phyloP scores from a whole-genome alignment of 2,888 invertebrate species.

The Tipula confusa region DNA sequence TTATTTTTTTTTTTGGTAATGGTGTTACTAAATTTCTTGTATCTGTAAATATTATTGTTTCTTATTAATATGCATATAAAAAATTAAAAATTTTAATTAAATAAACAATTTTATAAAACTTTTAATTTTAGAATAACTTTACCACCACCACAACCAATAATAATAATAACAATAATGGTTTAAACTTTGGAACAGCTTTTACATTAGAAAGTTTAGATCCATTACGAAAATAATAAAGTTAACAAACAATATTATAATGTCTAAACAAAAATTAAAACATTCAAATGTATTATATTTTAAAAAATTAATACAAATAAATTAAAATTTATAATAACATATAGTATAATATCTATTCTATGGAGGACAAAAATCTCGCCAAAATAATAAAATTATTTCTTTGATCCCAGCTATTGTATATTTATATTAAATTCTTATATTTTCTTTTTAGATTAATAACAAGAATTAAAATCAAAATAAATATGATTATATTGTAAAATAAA shows the following conservation, averaged over 20 bases:
- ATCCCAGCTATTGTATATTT: slow-evolving; percentile 8
- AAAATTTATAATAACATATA: background rate
- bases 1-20: background rate
- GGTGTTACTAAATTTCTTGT: background rate
- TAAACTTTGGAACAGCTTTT: slow-evolving; percentile 61
- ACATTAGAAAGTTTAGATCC: slow-evolving; percentile 92
- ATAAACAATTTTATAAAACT: slow-evolving; percentile 35
- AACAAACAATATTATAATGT: background rate
- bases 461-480: slow-evolving; percentile 14
- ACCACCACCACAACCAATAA: slow-evolving; percentile 57
- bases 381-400: slow-evolving; percentile 21
- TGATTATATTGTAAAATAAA: background rate
- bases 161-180: slow-evolving; percentile 65
- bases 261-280: background rate
- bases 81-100: slow-evolving; percentile 35
- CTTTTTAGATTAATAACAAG: background rate
- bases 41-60: slow-evolving; percentile 30
- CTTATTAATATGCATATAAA: slow-evolving; percentile 30
- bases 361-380: slow-evolving; percentile 20
- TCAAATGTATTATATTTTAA: background rate
- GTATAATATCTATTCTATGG: background rate
- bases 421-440: too few species aligned
- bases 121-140: slow-evolving; percentile 73
- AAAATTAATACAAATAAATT: background rate
- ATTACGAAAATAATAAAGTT: slow-evolving; percentile 59